These are phyloP conservation scores for Struthidea cinerea DNA, from an alignment of 2,113 vertebrate genomes.

Conservation along the genomic window DNA sequence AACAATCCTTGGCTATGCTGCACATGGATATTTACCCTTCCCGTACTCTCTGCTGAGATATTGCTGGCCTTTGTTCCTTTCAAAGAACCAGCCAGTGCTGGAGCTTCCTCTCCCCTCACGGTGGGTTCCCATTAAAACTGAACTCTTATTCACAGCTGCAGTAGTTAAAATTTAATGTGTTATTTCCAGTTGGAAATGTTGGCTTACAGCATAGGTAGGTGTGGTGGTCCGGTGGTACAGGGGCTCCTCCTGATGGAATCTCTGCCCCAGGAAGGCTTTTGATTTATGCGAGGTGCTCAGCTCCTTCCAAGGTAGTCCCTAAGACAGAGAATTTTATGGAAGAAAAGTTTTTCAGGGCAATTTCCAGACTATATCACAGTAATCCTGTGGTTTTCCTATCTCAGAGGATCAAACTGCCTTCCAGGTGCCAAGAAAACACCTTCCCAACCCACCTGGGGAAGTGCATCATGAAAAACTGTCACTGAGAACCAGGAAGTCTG, in stretches of 20 bases:
- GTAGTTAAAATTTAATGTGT: background rate
- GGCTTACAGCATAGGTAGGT: background rate
- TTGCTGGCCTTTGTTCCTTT: background rate
- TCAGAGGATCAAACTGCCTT: background rate
- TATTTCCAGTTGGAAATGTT: background rate
- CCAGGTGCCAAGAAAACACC: background rate
- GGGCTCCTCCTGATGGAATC: background rate
- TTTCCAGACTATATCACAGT: background rate
- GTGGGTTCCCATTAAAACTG: background rate
- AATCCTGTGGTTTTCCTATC: background rate
- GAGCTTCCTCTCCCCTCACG: background rate
- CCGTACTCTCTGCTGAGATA: background rate
- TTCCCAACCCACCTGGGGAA: background rate
- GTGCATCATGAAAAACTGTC: rapidly evolving
- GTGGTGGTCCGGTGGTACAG: background rate
- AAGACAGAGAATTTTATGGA: background rate
- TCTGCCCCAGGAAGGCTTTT: background rate
- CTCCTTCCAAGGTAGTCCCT: background rate
- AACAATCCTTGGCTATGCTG: background rate
- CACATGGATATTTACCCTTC: constrained; percentile 6
- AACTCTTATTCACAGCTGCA: background rate
- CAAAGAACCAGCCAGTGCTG: background rate
- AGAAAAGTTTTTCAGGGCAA: background rate
- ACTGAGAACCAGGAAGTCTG: too few relatives aligned
- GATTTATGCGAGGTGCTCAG: background rate